Conservation (phyloP, 2,888 invertebrate species). For the Pollenia angustigena region DNA sequence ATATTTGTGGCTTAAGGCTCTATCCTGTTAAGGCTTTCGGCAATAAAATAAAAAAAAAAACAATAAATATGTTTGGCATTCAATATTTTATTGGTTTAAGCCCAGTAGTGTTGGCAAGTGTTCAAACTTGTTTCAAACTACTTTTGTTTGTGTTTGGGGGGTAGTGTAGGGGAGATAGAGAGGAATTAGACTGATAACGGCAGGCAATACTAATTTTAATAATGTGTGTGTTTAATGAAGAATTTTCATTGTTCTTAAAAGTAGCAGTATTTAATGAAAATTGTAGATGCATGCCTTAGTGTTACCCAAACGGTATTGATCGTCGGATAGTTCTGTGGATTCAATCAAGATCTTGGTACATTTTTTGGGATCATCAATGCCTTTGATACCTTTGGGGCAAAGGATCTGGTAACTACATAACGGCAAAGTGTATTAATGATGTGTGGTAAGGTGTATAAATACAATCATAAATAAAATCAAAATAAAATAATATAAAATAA, state of each 20-base stretch:
- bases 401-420: constrained; percentile 97
- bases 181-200: background rate
- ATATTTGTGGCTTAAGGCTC: background rate
- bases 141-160: background rate
- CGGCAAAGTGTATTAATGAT: constrained; percentile 58
- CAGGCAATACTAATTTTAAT: constrained; percentile 28
- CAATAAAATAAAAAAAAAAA: constrained; percentile 19
- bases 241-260: constrained; percentile 58
- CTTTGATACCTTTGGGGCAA: constrained; percentile 94
- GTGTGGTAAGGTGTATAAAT: constrained; percentile 37
- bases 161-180: background rate
- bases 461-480: constrained; percentile 22
- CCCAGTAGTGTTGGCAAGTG: constrained; percentile 27
- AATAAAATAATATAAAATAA: constrained; percentile 10
- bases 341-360: constrained; percentile 93
- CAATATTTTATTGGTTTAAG: constrained; percentile 47
- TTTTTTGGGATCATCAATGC: constrained; percentile 92
- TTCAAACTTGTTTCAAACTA: constrained; percentile 50
- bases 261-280: constrained; percentile 56
- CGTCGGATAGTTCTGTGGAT: constrained; percentile 92
- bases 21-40: background rate
- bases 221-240: constrained; percentile 58
- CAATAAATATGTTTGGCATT: background rate
- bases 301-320: constrained; percentile 98
- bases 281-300: constrained; percentile 93